phyloP scores from a whole-genome alignment of 1,140 invertebrate genomes.

The fruit fly (Drosophila melanogaster) region DNA sequence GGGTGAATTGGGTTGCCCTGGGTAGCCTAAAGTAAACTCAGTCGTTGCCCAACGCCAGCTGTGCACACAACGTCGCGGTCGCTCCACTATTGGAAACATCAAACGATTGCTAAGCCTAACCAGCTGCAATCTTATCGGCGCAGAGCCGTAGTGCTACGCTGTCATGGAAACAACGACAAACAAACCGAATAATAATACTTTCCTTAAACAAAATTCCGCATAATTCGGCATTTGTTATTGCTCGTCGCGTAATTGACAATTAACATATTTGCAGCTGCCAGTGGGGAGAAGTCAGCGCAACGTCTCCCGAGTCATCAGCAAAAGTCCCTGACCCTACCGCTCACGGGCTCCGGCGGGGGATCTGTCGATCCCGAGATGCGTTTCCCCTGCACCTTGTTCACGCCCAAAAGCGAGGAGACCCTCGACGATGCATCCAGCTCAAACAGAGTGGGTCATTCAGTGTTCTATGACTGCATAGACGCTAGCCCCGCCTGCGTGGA shows the following conservation, averaged over 20 bases:
- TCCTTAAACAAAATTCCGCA: constrained; percentile 51
- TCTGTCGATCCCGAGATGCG: constrained; percentile 59
- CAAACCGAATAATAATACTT: constrained; percentile 46
- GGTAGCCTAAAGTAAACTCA: constrained; percentile 14
- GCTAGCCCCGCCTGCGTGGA: constrained; percentile 85
- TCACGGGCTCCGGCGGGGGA: constrained; percentile 50
- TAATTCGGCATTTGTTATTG: constrained; percentile 56
- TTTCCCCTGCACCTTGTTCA: constrained; percentile 63
- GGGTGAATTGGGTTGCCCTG: constrained; percentile 3
- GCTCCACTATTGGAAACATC: constrained; percentile 28
- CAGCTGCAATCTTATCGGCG: constrained; percentile 61
- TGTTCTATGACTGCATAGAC: constrained; percentile 85
- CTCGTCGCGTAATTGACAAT: constrained; percentile 39
- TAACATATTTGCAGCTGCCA: constrained; percentile 26
- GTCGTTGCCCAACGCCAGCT: constrained; percentile 47
- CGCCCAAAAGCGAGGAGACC: constrained; percentile 74
- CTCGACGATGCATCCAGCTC: constrained; percentile 75
- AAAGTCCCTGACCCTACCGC: constrained; percentile 78
- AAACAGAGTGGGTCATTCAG: constrained; percentile 84
- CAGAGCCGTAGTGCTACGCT: constrained; percentile 39
- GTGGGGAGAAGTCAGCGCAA: constrained; percentile 35
- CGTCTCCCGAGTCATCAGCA: constrained; percentile 48
- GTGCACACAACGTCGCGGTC: constrained; percentile 43
- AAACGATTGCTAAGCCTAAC: constrained; percentile 50
- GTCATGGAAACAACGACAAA: constrained; percentile 75